phyloP scores from a whole-genome alignment of 2,113 vertebrate species.

The Ginglymostoma cirratum region DNA sequence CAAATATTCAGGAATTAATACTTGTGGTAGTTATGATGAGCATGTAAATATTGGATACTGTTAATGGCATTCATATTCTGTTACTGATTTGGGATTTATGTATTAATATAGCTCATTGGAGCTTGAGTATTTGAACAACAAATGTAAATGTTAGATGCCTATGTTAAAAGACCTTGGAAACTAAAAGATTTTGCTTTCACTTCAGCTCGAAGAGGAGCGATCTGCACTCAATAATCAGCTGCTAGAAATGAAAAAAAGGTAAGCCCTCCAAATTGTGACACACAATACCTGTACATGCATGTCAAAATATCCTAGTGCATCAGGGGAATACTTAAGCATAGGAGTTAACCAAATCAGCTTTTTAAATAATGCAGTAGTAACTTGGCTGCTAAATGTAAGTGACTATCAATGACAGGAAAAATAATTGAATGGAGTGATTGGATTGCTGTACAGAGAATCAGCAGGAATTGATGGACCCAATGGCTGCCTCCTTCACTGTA shows the following conservation, averaged over 20 bases:
- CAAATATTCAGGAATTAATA: neutral
- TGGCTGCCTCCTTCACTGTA: neutral
- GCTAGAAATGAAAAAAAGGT: constrained; percentile 89
- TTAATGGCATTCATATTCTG: neutral
- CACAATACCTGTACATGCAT: no score
- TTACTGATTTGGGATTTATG: neutral
- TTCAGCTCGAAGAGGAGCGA: constrained; percentile 77
- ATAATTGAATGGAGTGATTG: neutral
- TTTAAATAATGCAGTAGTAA: neutral
- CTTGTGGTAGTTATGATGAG: neutral
- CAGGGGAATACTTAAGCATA: neutral
- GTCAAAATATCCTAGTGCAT: neutral
- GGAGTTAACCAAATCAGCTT: neutral
- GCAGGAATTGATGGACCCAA: neutral
- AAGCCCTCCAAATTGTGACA: neutral
- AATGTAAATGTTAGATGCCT: neutral
- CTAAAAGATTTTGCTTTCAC: constrained; percentile 22
- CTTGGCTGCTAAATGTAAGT: neutral
- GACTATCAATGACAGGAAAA: neutral
- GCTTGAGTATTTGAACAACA: neutral
- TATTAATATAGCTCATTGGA: neutral
- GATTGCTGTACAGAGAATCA: no score
- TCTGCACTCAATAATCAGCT: constrained; percentile 83
- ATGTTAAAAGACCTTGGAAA: neutral
- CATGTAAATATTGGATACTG: neutral